These are phyloP conservation scores for Kryptolebias ocellatus DNA, from an alignment of 2,797 vertebrate genomes.

Conservation along the genomic window DNA sequence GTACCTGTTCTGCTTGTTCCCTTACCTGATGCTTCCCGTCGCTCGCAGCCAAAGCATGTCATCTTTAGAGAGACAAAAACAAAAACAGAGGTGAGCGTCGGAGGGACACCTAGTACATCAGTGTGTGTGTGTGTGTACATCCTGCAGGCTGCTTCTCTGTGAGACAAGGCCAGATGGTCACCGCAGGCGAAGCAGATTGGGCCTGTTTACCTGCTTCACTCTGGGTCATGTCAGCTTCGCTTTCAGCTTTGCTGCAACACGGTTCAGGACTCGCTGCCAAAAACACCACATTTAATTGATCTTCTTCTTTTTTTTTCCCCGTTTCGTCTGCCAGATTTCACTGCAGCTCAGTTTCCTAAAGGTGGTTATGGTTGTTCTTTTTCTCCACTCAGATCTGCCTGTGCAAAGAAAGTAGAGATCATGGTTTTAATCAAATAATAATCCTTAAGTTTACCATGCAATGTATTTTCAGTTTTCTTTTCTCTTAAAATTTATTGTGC, in stretches of 20 bases:
- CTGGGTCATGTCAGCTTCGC: constrained; percentile 82
- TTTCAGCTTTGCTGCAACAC: constrained; percentile 79
- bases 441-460: too few relatives aligned
- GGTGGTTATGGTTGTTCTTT: too few relatives aligned
- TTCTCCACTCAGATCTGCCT: too few relatives aligned
- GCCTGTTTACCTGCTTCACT: constrained; percentile 83
- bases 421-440: too few relatives aligned
- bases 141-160: constrained; percentile 73
- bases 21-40: constrained; percentile 73
- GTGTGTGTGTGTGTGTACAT: constrained; percentile 52
- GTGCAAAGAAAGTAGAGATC: too few relatives aligned
- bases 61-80: constrained; percentile 77
- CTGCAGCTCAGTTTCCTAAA: too few relatives aligned
- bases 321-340: constrained; percentile 1
- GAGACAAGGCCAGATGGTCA: constrained; percentile 84
- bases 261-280: constrained; percentile 70
- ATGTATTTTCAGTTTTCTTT: too few relatives aligned
- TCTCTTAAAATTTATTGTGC: too few relatives aligned
- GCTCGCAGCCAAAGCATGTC: constrained; percentile 83
- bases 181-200: constrained; percentile 82
- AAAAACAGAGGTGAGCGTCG: constrained; percentile 74
- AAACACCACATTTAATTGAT: constrained; percentile 49
- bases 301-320: constrained; percentile 17
- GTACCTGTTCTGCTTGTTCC: constrained; percentile 70
- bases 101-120: constrained; percentile 74